phyloP scores from a whole-genome alignment of 2,113 vertebrate species.

The Dasyprocta punctata region DNA sequence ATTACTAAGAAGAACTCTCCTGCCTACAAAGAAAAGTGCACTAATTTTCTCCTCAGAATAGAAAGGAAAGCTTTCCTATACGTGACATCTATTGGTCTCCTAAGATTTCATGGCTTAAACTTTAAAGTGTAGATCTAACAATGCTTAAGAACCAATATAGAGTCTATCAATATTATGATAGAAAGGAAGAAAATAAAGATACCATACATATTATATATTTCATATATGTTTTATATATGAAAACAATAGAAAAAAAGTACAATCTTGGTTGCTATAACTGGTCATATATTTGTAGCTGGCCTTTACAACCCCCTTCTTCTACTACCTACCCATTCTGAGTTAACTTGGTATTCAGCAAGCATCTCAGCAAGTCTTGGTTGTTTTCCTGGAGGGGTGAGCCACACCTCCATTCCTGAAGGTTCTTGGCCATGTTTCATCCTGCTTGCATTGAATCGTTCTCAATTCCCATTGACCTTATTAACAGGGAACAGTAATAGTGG shows the following conservation, averaged over 20 bases:
- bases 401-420: not conserved
- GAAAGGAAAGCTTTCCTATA: not conserved
- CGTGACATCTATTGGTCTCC: not conserved
- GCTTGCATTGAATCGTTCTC: not conserved
- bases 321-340: not conserved
- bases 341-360: not conserved
- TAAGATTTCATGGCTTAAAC: not conserved
- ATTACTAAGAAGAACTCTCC: not conserved
- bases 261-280: not conserved
- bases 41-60: not conserved
- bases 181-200: too few relatives aligned
- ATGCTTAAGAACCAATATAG: not conserved
- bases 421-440: not conserved
- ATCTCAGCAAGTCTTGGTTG: not conserved
- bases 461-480: not conserved
- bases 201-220: too few relatives aligned
- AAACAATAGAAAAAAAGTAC: not conserved
- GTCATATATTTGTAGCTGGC: not conserved
- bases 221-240: too few relatives aligned
- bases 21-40: not conserved
- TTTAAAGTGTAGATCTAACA: not conserved
- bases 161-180: not conserved
- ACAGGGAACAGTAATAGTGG: not conserved
- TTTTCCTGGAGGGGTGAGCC: not conserved
- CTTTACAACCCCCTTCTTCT: not conserved